phyloP scores from a whole-genome alignment of 64 coral and sea anemone species.

The Dendronephthya gigantea region DNA sequence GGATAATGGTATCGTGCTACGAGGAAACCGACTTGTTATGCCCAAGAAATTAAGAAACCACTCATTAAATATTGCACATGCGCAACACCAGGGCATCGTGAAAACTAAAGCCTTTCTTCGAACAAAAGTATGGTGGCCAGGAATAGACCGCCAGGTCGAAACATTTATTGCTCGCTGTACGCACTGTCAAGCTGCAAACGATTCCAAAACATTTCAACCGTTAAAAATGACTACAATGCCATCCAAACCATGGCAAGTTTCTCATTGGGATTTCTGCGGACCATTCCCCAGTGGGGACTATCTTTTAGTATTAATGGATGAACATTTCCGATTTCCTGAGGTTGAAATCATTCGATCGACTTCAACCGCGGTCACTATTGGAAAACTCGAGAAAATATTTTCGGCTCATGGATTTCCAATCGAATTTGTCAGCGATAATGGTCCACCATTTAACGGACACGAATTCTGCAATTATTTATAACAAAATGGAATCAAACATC shows the following conservation, averaged over 20 bases:
- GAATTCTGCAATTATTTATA: not conserved
- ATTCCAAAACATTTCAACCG: not conserved
- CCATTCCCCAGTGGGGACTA: not conserved
- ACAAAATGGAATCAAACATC: not conserved
- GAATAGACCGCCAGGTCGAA: conserved; percentile 11
- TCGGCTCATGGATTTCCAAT: not conserved
- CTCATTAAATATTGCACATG: not conserved
- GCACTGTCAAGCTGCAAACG: not conserved
- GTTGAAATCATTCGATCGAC: not conserved
- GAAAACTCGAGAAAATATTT: not conserved
- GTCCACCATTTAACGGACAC: not conserved
- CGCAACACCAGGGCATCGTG: conserved; percentile 9
- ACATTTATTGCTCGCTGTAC: not conserved
- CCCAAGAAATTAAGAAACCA: not conserved
- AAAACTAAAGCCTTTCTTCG: conserved; percentile 14
- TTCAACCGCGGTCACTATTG: not conserved
- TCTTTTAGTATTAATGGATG: not conserved
- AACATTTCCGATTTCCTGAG: not conserved
- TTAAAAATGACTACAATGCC: not conserved
- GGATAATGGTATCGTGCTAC: not conserved
- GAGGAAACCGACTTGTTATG: not conserved
- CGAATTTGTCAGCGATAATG: conserved; percentile 8
- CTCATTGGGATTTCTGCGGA: not conserved
- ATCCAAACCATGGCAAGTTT: not conserved
- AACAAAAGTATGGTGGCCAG: conserved; percentile 27